phyloP scores from a whole-genome alignment of 2,797 vertebrate species.

The Falco novaeseelandiae region DNA sequence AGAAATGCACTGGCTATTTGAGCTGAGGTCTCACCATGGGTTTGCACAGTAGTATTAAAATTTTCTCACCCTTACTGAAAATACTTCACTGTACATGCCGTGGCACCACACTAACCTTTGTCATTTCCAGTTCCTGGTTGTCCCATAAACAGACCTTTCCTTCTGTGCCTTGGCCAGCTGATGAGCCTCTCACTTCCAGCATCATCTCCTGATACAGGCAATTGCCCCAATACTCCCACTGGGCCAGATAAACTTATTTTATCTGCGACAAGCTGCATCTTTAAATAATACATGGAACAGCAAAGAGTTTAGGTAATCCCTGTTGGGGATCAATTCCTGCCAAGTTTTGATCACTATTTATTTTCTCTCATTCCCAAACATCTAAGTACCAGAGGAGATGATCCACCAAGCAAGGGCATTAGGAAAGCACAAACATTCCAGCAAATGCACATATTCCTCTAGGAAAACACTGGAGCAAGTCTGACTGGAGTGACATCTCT shows the following conservation, averaged over 20 bases:
- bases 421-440: constrained; percentile 11
- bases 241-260: background rate
- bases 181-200: background rate
- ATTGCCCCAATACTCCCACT: background rate
- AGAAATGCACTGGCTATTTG: background rate
- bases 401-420: background rate
- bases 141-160: background rate
- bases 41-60: background rate
- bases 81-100: background rate
- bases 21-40: background rate
- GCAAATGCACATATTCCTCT: background rate
- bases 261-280: background rate
- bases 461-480: background rate
- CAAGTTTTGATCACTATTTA: constrained; percentile 17
- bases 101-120: background rate
- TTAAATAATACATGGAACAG: background rate
- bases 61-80: background rate
- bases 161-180: background rate
- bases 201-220: background rate
- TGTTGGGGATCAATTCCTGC: background rate
- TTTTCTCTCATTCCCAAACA: background rate
- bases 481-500: background rate
- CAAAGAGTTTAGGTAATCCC: constrained; percentile 19
- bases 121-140: background rate
- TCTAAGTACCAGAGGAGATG: background rate